Percentiles rank a stretch among this genome's conserved stretches.
phyloP scores from a whole-genome alignment of 2,888 invertebrate genomes.

The Geotrupes spiniger region DNA sequence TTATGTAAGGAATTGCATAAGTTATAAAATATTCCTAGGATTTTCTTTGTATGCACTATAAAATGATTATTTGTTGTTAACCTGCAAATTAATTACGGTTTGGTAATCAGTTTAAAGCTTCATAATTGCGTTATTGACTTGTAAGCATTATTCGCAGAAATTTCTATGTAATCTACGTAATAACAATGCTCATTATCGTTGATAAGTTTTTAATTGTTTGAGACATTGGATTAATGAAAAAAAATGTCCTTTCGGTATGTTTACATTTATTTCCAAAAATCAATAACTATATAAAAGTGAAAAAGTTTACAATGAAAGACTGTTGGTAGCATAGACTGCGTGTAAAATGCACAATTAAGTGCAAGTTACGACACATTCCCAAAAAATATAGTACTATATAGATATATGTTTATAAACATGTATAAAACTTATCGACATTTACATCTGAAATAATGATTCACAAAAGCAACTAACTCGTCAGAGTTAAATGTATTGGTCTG shows the following conservation, averaged over 20 bases:
- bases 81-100: too few species aligned
- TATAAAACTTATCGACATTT: conserved; percentile 49
- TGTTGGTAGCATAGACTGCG: conserved; percentile 48
- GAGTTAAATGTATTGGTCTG: conserved; percentile 45
- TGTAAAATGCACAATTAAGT: conserved; percentile 31
- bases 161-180: too few species aligned
- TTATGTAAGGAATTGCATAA: too few species aligned
- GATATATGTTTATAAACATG: conserved; percentile 47
- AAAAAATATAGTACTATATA: conserved; percentile 46
- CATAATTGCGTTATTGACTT: too few species aligned
- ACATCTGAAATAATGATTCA: conserved; percentile 45
- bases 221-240: conserved; percentile 4
- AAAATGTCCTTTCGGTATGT: conserved; percentile 44
- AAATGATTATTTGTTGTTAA: too few species aligned
- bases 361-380: conserved; percentile 42
- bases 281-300: conserved; percentile 51
- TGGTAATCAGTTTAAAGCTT: too few species aligned
- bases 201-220: too few species aligned
- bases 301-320: conserved; percentile 51
- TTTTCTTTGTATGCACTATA: too few species aligned
- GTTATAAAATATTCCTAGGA: too few species aligned
- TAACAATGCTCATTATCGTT: too few species aligned
- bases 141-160: too few species aligned
- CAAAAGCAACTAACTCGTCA: conserved; percentile 42
- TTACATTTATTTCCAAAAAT: conserved; percentile 50